Evolutionary conservation across 2,888 invertebrate genomes (phyloP).

Genomic region (Drosophila ustulata): DNA sequence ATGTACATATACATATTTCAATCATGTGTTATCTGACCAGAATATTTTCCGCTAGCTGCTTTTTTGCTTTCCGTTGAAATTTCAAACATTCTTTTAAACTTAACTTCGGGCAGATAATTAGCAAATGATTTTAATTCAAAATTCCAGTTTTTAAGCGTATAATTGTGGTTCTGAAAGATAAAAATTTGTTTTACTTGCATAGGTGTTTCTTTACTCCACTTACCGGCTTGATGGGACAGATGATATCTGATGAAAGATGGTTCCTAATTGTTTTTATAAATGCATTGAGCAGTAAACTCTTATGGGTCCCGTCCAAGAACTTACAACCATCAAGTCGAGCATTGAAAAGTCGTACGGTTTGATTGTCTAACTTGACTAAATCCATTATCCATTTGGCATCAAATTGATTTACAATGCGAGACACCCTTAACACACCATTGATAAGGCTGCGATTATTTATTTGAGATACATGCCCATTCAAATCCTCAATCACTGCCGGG

Average conservation of each 20-base stretch:
- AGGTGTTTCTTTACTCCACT: background rate
- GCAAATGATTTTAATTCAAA: background rate
- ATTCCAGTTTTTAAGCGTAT: constrained; percentile 8
- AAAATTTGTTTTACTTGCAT: background rate
- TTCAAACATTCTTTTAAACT: background rate
- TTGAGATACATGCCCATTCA: background rate
- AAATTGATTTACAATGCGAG: background rate
- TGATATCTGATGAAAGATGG: background rate
- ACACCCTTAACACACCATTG: background rate
- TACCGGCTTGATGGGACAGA: constrained; percentile 29
- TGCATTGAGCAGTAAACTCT: background rate
- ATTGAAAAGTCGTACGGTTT: constrained; percentile 5
- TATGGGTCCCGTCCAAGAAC: background rate
- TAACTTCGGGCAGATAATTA: constrained; percentile 5
- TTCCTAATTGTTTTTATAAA: background rate
- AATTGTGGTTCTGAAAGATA: constrained; percentile 9
- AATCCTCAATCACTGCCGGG: background rate
- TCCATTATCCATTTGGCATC: background rate
- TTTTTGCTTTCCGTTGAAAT: background rate
- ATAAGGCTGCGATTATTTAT: constrained; percentile 25
- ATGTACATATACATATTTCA: background rate
- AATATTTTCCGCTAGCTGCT: background rate
- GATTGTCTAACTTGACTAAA: background rate
- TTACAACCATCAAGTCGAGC: constrained; percentile 17
- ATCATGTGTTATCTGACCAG: background rate